phyloP scores from a whole-genome alignment of 2,888 invertebrate genomes.

The Hyposoter didymator region DNA sequence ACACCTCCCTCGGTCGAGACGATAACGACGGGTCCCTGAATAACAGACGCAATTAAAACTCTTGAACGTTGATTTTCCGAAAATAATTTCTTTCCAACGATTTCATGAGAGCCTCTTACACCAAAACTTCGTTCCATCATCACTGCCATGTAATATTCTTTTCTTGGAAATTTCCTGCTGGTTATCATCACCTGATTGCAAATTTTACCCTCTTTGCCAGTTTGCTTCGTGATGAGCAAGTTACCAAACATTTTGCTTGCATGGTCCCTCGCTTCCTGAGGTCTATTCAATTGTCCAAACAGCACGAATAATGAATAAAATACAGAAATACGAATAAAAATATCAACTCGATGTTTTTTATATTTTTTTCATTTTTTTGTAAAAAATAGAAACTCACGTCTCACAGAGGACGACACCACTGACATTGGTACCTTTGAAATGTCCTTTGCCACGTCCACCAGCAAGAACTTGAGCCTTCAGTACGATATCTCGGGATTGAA shows the following conservation, averaged over 20 bases:
- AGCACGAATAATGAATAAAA: background rate
- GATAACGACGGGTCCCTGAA: conserved; percentile 96
- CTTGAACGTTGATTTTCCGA: background rate
- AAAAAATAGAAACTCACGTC: conserved; percentile 86
- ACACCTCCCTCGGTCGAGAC: conserved; percentile 99
- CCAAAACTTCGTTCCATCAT: conserved; percentile 98
- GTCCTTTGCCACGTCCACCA: conserved; percentile 97
- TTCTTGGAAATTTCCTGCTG: conserved; percentile 97
- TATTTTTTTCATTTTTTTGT: too few relatives aligned
- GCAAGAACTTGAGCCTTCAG: conserved; percentile 96
- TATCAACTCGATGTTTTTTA: background rate
- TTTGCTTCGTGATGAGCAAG: conserved; percentile 97
- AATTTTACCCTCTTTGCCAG: conserved; percentile 95
- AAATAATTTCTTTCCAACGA: background rate
- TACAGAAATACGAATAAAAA: background rate
- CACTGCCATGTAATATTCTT: conserved; percentile 99
- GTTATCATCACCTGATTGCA: conserved; percentile 98
- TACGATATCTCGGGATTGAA: conserved; percentile 92
- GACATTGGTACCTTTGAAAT: conserved; percentile 96
- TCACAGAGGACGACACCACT: conserved; percentile 97
- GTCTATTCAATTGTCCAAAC: conserved; percentile 82
- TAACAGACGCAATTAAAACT: conserved; percentile 46
- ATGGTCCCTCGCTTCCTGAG: conserved; percentile 93
- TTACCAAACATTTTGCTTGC: conserved; percentile 96
- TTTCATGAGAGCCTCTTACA: conserved; percentile 85